Conservation (phyloP, 2,113 vertebrate genomes). For the Zosterops hypoxanthus region DNA sequence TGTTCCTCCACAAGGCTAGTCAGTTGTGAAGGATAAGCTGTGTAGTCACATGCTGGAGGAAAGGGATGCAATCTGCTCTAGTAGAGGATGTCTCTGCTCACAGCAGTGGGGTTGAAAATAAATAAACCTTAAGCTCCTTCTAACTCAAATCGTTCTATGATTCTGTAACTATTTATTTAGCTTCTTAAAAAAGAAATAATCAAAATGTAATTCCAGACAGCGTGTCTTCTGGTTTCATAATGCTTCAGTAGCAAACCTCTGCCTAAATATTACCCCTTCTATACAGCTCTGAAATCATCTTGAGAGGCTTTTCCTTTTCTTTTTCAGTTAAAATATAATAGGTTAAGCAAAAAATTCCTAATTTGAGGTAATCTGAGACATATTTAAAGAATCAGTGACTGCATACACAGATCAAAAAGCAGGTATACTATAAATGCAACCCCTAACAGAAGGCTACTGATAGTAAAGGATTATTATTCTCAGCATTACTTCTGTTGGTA, state of each 20-base stretch:
- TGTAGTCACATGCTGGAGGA: neutral
- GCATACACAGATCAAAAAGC: neutral
- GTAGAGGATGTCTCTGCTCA: neutral
- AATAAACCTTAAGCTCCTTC: neutral
- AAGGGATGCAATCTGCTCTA: neutral
- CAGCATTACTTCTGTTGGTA: neutral
- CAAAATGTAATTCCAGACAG: neutral
- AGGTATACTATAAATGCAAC: neutral
- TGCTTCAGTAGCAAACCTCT: neutral
- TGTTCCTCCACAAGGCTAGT: neutral
- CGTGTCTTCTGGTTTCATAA: neutral
- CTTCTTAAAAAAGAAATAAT: neutral
- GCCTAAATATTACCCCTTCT: neutral
- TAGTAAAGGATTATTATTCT: neutral
- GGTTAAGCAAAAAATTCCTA: neutral
- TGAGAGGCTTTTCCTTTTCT: neutral
- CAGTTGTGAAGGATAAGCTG: neutral
- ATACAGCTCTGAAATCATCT: neutral
- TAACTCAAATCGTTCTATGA: accelerated
- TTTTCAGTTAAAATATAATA: neutral
- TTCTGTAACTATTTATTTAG: neutral
- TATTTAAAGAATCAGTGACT: neutral
- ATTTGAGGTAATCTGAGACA: neutral
- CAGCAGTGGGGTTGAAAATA: neutral
- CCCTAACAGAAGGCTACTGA: neutral